Evolutionary conservation across 2,888 invertebrate species (phyloP), one percentile per base, ranked within the genome.

Genomic region (Tiliacea citrago): DNA sequence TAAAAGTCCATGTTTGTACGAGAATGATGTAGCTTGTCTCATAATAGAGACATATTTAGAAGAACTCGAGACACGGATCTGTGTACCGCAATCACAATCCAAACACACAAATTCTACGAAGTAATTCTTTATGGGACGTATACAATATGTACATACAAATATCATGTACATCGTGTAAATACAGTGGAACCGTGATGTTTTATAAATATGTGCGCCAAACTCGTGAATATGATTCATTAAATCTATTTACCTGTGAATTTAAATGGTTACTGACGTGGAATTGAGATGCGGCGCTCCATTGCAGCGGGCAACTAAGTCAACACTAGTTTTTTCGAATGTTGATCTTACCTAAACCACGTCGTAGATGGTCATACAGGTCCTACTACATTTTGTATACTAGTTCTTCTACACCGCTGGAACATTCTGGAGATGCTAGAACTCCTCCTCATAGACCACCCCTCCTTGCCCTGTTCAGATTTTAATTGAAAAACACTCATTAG

Each of bases 31-130:
- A 55, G 0, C 29, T 71, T 42, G 21, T 62, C 72, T 39, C 29
- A 13, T 76, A 79, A 21, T 29, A 79, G 35, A 79, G 24, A 57
- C n/a, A 76, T 24, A 8, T 57, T 55, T 12, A 39, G 45, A n/a
- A 57, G 78, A 72, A 72, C 57, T 39, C n/a, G 12, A 45, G 55
- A 65, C 35, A n/a, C 47, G 16, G 39, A 57, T 62, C n/a, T 51
- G 18, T 39, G 3, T 60, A 4, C 53, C 16, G 39, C 62, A 39
- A 79, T 58, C 68, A 21, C 39, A 39, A 61, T 35, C 29, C 53
- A 76, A 84, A 83, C 51, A 70, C 18, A 69, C 53, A 57, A 70
- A 74, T 83, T 83, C 82, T 57, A 9, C 60, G 74, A 78, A 82
- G 58, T 75, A 0, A 73, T 78, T 71, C 69, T 73, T 70, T 63